These are phyloP conservation scores for Meda fulgida DNA, from an alignment of 2,797 vertebrate species.

Conservation along the genomic window DNA sequence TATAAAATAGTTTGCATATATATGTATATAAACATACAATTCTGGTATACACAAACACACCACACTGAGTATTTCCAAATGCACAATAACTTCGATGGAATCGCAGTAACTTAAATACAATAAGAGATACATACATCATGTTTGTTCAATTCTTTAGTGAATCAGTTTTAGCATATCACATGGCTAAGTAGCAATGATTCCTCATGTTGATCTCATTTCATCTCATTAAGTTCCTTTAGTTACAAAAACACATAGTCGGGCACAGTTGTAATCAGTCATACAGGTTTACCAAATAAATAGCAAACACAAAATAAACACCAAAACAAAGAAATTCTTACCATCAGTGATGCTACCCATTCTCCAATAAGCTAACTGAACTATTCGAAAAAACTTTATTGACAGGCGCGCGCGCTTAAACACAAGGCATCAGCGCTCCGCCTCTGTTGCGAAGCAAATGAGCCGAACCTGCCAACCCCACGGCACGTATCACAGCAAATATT, in stretches of 20 bases:
- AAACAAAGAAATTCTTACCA: slow-evolving; percentile 63
- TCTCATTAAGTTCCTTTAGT: not conserved
- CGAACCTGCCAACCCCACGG: not conserved
- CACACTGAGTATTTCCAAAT: not conserved
- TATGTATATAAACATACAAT: not conserved
- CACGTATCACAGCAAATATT: not conserved
- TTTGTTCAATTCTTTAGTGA: not conserved
- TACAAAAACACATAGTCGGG: not conserved
- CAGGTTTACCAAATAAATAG: not conserved
- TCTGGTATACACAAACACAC: no score
- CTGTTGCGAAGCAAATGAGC: slow-evolving; percentile 32
- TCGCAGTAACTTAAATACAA: not conserved
- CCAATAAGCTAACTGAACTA: not conserved
- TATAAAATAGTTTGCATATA: not conserved
- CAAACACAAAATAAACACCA: not conserved
- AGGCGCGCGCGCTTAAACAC: slow-evolving; percentile 49
- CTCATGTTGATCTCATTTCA: not conserved
- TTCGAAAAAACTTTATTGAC: slow-evolving; percentile 67
- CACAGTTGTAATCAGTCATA: not conserved
- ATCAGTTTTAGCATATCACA: slow-evolving; percentile 1
- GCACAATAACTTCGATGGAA: not conserved
- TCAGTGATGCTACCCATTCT: slow-evolving; percentile 82
- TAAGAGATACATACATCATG: not conserved
- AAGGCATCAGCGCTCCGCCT: slow-evolving; percentile 40
- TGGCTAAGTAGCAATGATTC: slow-evolving; percentile 10